Conservation (phyloP, 2,113 vertebrate species). For the Pavo muticus region DNA sequence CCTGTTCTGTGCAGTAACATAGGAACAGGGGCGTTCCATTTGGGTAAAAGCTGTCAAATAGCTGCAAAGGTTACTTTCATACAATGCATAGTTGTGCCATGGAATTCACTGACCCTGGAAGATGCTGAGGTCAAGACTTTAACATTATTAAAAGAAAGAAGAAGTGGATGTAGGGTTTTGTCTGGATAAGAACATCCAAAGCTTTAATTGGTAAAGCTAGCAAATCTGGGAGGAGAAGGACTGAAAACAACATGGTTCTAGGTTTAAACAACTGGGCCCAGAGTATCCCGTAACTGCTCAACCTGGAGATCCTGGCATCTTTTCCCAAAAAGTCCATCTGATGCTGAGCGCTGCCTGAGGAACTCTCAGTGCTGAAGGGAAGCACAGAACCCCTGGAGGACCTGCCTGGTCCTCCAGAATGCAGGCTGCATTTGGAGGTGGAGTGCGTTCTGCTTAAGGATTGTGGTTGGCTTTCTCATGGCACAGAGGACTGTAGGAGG, state of each 20-base stretch:
- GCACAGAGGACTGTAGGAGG: not conserved
- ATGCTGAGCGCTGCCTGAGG: not conserved
- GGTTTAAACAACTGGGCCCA: not conserved
- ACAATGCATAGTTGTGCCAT: fast-evolving
- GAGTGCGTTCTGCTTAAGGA: fast-evolving
- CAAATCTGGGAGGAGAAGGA: not conserved
- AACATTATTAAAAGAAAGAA: not conserved
- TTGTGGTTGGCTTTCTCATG: not conserved
- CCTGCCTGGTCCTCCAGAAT: not conserved
- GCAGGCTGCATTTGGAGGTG: not conserved
- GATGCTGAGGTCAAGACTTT: not conserved
- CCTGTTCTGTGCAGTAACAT: not conserved
- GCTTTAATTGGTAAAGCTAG: conserved; percentile 12
- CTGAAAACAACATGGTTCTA: not conserved
- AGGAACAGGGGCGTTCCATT: not conserved
- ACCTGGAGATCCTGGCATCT: not conserved
- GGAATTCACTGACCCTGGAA: not conserved
- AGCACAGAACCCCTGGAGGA: not conserved
- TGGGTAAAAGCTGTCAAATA: not conserved
- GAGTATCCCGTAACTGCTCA: not conserved
- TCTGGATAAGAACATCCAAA: not conserved
- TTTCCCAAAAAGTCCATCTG: not conserved
- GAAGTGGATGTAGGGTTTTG: not conserved
- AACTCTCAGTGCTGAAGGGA: not conserved
- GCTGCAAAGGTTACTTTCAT: not conserved